phyloP scores from a whole-genome alignment of 2,797 vertebrate genomes.

The Sebastes itinus region DNA sequence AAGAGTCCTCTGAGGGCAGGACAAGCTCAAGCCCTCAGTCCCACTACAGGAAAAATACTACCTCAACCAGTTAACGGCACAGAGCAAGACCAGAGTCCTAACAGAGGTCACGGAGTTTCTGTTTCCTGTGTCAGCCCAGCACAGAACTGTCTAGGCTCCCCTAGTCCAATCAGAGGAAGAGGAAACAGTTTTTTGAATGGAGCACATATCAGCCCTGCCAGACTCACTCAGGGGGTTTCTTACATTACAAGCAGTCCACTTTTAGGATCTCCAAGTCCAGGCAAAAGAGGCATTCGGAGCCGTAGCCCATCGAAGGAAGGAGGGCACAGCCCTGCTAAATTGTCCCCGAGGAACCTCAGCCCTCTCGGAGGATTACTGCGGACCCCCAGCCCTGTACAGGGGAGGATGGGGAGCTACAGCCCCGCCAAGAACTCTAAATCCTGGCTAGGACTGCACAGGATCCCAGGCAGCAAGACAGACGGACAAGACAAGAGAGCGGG shows the following conservation, averaged over 20 bases:
- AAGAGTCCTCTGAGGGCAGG: conserved; percentile 36
- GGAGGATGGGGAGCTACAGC: conserved; percentile 40
- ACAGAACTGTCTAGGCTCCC: neutral
- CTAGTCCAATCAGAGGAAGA: conserved; percentile 32
- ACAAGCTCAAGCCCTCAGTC: conserved; percentile 12
- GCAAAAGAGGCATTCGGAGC: conserved; percentile 33
- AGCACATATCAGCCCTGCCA: conserved; percentile 18
- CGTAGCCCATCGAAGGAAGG: conserved; percentile 41
- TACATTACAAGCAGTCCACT: conserved; percentile 17
- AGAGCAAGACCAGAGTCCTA: conserved; percentile 22
- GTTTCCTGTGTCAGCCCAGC: conserved; percentile 12
- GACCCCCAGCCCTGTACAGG: conserved; percentile 62
- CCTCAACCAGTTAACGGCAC: neutral
- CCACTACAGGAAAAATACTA: neutral
- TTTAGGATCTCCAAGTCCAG: conserved; percentile 54
- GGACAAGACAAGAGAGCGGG: conserved; percentile 12
- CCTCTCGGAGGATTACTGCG: conserved; percentile 33
- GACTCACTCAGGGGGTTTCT: conserved; percentile 1
- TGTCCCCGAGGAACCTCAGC: conserved; percentile 49
- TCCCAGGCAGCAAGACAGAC: conserved; percentile 43
- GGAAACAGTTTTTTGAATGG: conserved; percentile 23
- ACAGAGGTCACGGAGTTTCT: neutral
- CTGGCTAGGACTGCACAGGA: conserved; percentile 57
- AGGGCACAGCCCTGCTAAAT: conserved; percentile 44
- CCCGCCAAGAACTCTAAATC: conserved; percentile 55